phyloP scores from a whole-genome alignment of 2,113 vertebrate genomes.

The Oncorhynchus clarkii region DNA sequence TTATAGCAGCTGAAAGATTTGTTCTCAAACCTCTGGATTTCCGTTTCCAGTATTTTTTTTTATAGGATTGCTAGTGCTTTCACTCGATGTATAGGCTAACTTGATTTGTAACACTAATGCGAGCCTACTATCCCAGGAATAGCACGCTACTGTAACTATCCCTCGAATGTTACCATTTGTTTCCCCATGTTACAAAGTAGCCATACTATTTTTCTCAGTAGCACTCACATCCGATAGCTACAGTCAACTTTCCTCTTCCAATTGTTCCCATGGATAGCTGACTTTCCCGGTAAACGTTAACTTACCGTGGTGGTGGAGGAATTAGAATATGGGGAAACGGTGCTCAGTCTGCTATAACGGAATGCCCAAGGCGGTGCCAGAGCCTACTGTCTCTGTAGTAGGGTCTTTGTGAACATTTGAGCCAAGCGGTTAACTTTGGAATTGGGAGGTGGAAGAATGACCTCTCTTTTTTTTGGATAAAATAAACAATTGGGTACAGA shows the following conservation, averaged over 20 bases:
- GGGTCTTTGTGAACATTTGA: constrained; percentile 58
- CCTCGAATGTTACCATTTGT: not conserved
- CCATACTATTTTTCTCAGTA: not conserved
- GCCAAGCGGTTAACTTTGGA: constrained; percentile 59
- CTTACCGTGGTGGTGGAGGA: not conserved
- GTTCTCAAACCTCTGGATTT: constrained; percentile 55
- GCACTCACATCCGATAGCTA: not conserved
- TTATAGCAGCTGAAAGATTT: constrained; percentile 8
- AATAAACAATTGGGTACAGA: constrained; percentile 80
- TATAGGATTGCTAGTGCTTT: not conserved
- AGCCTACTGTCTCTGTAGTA: not conserved
- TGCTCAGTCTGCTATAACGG: constrained; percentile 20
- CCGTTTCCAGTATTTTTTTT: constrained; percentile 53
- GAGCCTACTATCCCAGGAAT: not conserved
- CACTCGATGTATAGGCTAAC: not conserved
- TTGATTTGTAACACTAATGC: not conserved
- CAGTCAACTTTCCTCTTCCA: constrained; percentile 57
- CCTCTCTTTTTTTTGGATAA: constrained; percentile 52
- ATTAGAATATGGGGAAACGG: not conserved
- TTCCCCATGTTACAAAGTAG: not conserved
- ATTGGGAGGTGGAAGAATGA: constrained; percentile 26
- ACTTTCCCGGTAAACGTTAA: not conserved
- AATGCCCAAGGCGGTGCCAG: constrained; percentile 47
- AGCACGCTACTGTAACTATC: not conserved
- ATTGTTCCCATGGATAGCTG: constrained; percentile 40